Percentiles rank a stretch among this genome's conserved stretches.
Evolutionary conservation across 30 jellyfish, hydroid and myxozoan species (phyloP).

Genomic region (Catostylus mosaicus): DNA sequence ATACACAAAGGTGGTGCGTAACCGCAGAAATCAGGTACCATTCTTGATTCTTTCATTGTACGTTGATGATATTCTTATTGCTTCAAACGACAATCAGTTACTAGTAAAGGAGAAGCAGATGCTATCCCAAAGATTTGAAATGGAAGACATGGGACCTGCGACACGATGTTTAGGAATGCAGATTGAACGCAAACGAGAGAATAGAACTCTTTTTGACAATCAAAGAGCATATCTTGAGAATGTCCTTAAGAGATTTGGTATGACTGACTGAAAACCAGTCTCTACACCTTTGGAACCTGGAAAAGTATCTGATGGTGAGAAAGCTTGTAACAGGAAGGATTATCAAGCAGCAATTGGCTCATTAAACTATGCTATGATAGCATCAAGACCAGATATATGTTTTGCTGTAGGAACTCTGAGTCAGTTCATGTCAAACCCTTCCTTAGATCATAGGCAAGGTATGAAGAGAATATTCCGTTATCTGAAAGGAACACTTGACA

Average conservation of each 20-base stretch:
- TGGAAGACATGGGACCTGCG: too few species aligned
- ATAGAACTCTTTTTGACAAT: background rate
- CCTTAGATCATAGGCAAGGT: conserved; percentile 5
- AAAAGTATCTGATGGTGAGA: background rate
- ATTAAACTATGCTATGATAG: conserved; percentile 10
- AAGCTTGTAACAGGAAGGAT: conserved; percentile 3
- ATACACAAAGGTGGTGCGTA: too few species aligned
- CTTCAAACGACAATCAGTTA: too few species aligned
- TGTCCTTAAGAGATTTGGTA: conserved; percentile 16
- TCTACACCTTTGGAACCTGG: conserved; percentile 9
- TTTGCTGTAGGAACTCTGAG: conserved; percentile 13
- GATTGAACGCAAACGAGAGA: background rate
- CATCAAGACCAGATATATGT: conserved; percentile 25
- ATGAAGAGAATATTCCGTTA: conserved; percentile 27
- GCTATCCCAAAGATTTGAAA: too few species aligned
- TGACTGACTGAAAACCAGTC: conserved; percentile 31
- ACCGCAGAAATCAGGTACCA: too few species aligned
- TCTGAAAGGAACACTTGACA: conserved; percentile 29
- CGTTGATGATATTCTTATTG: too few species aligned
- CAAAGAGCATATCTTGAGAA: conserved; percentile 20
- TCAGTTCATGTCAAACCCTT: conserved; percentile 20
- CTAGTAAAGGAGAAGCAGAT: too few species aligned
- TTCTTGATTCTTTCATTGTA: too few species aligned
- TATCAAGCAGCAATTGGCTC: conserved; percentile 38
- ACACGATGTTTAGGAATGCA: conserved; percentile 11